A percentile compares a stretch with the other conserved stretches of the same genome.
These are phyloP conservation scores for Tadarida brasiliensis DNA, from an alignment of 2,797 vertebrate genomes.

Conservation along the genomic window DNA sequence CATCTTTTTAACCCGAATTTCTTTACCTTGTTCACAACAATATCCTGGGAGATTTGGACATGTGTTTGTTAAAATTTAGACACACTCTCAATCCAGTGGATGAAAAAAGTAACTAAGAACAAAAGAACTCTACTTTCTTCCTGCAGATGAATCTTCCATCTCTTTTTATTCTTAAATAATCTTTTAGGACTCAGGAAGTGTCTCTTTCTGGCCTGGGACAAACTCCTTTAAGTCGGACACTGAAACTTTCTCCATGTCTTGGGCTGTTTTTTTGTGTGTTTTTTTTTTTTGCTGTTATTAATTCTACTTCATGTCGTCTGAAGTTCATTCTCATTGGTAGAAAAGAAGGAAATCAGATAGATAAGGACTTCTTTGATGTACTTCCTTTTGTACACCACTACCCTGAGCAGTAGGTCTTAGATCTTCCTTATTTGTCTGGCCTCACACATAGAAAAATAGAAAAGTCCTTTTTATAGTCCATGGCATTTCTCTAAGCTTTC, in stretches of 20 bases:
- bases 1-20: neutral
- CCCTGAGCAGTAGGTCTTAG: neutral
- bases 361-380: neutral
- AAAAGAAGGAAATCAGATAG: neutral
- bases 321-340: slow-evolving; percentile 28
- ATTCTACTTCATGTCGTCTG: neutral
- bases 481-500: neutral
- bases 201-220: slow-evolving; percentile 7
- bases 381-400: neutral
- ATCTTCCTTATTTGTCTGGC: slow-evolving; percentile 23
- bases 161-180: slow-evolving; percentile 38
- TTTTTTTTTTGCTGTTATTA: neutral
- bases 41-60: neutral
- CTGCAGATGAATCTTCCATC: neutral
- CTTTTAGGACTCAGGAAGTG: neutral
- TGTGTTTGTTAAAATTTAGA: neutral
- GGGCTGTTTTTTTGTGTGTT: neutral
- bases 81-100: neutral
- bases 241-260: neutral
- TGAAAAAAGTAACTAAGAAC: neutral
- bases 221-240: neutral
- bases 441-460: neutral
- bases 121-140: neutral
- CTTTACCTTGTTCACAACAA: neutral
- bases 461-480: neutral